Evolutionary conservation across 2,113 vertebrate species (phyloP).

Genomic region (Odontesthes bonariensis): DNA sequence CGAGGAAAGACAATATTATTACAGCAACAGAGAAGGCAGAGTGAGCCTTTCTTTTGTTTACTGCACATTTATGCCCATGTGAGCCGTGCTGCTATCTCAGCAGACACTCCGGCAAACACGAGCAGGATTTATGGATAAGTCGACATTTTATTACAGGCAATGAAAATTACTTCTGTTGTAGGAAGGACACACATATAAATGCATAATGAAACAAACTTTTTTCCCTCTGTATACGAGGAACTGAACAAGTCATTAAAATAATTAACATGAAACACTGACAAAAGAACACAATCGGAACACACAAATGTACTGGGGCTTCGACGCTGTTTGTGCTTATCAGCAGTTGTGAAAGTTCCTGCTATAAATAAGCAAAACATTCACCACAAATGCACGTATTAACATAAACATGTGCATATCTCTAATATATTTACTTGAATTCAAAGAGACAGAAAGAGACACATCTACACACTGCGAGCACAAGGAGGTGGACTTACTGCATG

Average conservation of each 20-base stretch:
- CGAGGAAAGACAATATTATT: too few species aligned
- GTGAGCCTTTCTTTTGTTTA: background rate
- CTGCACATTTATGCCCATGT: background rate
- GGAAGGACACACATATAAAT: slow-evolving; percentile 16
- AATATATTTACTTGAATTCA: slow-evolving; percentile 4
- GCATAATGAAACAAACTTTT: background rate
- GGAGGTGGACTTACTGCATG: slow-evolving; percentile 15
- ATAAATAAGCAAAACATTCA: slow-evolving; percentile 28
- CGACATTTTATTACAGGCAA: slow-evolving; percentile 53
- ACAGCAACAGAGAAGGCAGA: background rate
- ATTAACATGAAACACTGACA: slow-evolving; percentile 14
- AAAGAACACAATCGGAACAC: background rate
- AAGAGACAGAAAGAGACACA: background rate
- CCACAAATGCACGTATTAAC: slow-evolving; percentile 29
- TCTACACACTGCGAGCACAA: background rate
- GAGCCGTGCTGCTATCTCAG: slow-evolving; percentile 28
- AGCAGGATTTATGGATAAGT: slow-evolving; percentile 41
- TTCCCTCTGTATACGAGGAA: background rate
- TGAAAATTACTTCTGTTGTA: slow-evolving; percentile 20
- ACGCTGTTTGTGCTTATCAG: slow-evolving; percentile 34
- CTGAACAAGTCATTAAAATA: slow-evolving; percentile 29
- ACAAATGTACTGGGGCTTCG: slow-evolving; percentile 5
- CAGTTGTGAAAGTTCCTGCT: slow-evolving; percentile 3
- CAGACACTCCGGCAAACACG: slow-evolving; percentile 11
- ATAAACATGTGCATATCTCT: slow-evolving; percentile 34